Conservation (phyloP, 2,113 vertebrate genomes). For the Dasyornis broadbenti region DNA sequence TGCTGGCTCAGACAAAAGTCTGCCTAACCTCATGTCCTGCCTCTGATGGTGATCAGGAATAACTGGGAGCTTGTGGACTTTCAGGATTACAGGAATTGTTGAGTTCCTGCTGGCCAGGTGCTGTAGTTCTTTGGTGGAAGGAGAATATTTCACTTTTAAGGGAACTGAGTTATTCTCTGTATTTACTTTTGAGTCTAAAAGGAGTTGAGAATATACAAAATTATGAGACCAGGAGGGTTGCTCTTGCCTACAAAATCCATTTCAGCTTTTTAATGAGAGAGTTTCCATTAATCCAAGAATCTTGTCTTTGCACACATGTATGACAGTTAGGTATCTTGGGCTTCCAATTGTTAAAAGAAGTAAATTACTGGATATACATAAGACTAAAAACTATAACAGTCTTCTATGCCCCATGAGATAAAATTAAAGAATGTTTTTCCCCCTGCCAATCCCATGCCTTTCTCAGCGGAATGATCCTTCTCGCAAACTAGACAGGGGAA, state of each 20-base stretch:
- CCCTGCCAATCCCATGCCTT: accelerated
- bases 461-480: not conserved
- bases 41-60: not conserved
- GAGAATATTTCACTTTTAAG: not conserved
- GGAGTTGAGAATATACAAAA: not conserved
- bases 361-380: not conserved
- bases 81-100: not conserved
- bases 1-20: not conserved
- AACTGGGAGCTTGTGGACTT: not conserved
- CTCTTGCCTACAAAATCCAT: not conserved
- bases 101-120: not conserved
- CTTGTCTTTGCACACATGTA: not conserved
- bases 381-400: not conserved
- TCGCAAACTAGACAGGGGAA: not conserved
- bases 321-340: not conserved
- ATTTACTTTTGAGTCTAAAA: not conserved
- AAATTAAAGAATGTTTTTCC: not conserved
- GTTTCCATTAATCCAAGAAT: not conserved
- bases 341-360: not conserved
- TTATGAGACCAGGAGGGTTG: not conserved
- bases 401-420: not conserved
- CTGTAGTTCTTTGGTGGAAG: not conserved
- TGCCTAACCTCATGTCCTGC: not conserved
- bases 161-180: not conserved
- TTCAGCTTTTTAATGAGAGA: not conserved